phyloP scores from a whole-genome alignment of 30 jellyfish, hydroid and myxozoan genomes.

The Aurelia sp. region DNA sequence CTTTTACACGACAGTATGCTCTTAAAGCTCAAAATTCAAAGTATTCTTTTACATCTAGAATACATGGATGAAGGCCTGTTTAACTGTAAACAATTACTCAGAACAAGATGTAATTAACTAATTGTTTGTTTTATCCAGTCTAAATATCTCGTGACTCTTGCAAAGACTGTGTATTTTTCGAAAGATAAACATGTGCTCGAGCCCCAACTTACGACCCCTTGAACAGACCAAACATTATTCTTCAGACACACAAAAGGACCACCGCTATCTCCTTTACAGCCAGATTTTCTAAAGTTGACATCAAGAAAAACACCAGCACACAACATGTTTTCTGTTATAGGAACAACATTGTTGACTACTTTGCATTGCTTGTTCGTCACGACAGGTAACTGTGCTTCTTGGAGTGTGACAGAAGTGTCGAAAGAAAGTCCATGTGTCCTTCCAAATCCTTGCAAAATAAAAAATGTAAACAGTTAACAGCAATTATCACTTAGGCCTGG shows the following conservation, averaged over 20 bases:
- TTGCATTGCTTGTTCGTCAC: slow-evolving; percentile 8
- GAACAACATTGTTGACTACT: background rate
- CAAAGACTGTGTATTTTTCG: slow-evolving; percentile 8
- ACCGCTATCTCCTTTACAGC: slow-evolving; percentile 39
- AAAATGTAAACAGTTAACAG: too few relatives aligned
- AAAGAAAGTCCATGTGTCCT: background rate
- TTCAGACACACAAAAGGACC: slow-evolving; percentile 23
- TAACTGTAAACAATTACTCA: background rate
- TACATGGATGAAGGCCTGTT: too few relatives aligned
- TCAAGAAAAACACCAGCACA: background rate
- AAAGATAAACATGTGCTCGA: background rate
- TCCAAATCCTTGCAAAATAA: background rate
- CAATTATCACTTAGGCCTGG: too few relatives aligned
- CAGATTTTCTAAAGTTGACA: background rate
- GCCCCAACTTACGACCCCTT: slow-evolving; percentile 26
- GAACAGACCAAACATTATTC: slow-evolving; percentile 8
- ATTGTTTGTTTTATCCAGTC: slow-evolving; percentile 26
- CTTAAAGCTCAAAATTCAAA: too few relatives aligned
- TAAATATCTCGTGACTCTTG: slow-evolving; percentile 2
- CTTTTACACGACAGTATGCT: too few relatives aligned
- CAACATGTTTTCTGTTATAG: background rate
- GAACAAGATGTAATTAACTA: background rate
- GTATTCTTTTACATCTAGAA: too few relatives aligned
- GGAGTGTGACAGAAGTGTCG: background rate
- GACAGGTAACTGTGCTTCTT: slow-evolving; percentile 21